phyloP scores from a whole-genome alignment of 2,113 vertebrate genomes.

The Cheilinus undulatus region DNA sequence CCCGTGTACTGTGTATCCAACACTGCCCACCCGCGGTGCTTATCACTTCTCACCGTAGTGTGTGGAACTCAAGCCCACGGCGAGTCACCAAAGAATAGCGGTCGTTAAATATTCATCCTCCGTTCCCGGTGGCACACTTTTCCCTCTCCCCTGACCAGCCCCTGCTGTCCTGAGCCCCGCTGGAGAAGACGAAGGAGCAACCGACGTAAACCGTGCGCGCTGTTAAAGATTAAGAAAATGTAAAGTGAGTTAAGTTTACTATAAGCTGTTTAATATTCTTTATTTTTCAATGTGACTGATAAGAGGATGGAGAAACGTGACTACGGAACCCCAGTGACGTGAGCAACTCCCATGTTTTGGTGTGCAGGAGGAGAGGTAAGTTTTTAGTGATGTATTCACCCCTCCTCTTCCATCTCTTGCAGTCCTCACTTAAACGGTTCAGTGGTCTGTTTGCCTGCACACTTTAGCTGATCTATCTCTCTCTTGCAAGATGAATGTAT shows the following conservation, averaged over 20 bases:
- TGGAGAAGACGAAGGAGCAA: slow-evolving; percentile 26
- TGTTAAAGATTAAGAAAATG: slow-evolving; percentile 2
- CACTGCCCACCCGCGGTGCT: slow-evolving; percentile 65
- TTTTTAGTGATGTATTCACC: slow-evolving; percentile 6
- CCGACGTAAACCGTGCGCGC: slow-evolving; percentile 3
- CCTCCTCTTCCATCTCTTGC: background rate
- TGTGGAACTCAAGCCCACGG: slow-evolving; percentile 78
- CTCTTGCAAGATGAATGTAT: slow-evolving; percentile 6
- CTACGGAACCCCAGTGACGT: slow-evolving; percentile 66
- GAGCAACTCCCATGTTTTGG: slow-evolving; percentile 6
- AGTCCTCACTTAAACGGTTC: background rate
- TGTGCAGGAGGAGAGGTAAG: slow-evolving; percentile 37
- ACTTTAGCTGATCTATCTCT: background rate
- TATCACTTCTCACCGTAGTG: slow-evolving; percentile 59
- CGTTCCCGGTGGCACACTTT: slow-evolving; percentile 53
- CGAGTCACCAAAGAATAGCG: slow-evolving; percentile 68
- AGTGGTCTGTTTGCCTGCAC: background rate
- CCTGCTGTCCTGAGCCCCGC: slow-evolving; percentile 28
- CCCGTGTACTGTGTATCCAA: slow-evolving; percentile 2
- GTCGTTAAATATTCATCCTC: slow-evolving; percentile 81
- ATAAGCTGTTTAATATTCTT: background rate
- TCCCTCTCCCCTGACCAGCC: slow-evolving; percentile 48
- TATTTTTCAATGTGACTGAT: background rate
- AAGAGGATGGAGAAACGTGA: slow-evolving; percentile 57
- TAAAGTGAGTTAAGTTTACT: background rate